Evolutionary conservation across 2,797 vertebrate species (phyloP).

Genomic region (Paguma larvata): DNA sequence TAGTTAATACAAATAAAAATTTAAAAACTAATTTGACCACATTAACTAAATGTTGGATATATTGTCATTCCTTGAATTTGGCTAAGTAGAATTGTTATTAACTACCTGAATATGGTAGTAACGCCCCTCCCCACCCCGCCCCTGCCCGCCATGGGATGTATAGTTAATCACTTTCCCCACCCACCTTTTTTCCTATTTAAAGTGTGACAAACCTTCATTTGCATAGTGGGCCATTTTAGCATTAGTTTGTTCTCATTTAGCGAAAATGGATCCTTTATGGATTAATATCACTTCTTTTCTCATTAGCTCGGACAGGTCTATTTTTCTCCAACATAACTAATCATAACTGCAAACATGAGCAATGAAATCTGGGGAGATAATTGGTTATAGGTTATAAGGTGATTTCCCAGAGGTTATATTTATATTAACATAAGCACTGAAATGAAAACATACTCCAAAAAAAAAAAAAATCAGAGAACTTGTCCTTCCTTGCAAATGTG

Average conservation of each 20-base stretch:
- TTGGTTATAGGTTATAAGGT: background rate
- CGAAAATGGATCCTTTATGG: background rate
- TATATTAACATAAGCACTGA: background rate
- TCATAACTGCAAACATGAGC: background rate
- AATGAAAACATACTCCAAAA: background rate
- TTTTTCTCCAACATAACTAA: background rate
- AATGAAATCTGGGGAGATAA: background rate
- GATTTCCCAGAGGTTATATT: background rate
- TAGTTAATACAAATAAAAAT: background rate
- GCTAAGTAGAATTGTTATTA: background rate
- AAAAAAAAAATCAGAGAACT: background rate
- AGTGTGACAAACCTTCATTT: constrained; percentile 2
- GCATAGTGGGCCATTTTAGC: background rate
- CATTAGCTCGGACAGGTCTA: background rate
- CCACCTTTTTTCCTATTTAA: background rate
- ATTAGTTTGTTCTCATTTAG: constrained; percentile 38
- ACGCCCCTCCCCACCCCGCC: background rate
- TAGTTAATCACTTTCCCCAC: background rate
- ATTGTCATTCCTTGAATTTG: background rate
- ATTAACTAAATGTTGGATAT: background rate
- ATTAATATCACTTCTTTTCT: constrained; percentile 12
- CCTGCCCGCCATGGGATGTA: background rate
- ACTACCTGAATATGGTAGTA: background rate
- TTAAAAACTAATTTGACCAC: background rate
- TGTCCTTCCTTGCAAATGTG: background rate